Conservation (phyloP, 92 coral and sea anemone species). For the Bergia sp. region DNA sequence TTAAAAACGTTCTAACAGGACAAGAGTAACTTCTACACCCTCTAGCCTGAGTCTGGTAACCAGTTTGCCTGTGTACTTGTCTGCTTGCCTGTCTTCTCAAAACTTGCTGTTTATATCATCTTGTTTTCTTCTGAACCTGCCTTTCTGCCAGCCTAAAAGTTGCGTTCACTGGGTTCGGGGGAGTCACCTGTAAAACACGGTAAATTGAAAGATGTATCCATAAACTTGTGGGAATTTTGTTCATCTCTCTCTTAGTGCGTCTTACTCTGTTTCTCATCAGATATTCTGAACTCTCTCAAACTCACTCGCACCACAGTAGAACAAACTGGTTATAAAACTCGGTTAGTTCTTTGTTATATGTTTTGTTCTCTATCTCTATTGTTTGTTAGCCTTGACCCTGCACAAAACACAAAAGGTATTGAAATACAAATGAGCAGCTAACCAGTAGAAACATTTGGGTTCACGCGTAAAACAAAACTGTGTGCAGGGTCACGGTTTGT, state of each 20-base stretch:
- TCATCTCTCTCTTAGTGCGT: not conserved
- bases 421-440: too few species aligned
- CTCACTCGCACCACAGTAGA: too few species aligned
- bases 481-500: too few species aligned
- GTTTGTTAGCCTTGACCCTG: too few species aligned
- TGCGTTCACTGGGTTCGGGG: not conserved
- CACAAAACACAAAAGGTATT: too few species aligned
- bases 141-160: not conserved
- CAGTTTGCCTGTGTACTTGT: not conserved
- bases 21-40: not conserved
- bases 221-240: not conserved
- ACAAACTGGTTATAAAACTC: too few species aligned
- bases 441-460: too few species aligned
- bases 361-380: too few species aligned
- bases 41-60: not conserved
- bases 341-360: too few species aligned
- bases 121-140: not conserved
- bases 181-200: not conserved
- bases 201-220: not conserved
- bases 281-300: too few species aligned
- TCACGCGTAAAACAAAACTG: too few species aligned
- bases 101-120: too few species aligned
- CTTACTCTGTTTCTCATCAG: not conserved
- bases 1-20: not conserved
- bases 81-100: not conserved